Evolutionary conservation across 2,113 vertebrate genomes (phyloP), one percentile per base, ranked within the genome.

Genomic region (Cardinalis cardinalis): DNA sequence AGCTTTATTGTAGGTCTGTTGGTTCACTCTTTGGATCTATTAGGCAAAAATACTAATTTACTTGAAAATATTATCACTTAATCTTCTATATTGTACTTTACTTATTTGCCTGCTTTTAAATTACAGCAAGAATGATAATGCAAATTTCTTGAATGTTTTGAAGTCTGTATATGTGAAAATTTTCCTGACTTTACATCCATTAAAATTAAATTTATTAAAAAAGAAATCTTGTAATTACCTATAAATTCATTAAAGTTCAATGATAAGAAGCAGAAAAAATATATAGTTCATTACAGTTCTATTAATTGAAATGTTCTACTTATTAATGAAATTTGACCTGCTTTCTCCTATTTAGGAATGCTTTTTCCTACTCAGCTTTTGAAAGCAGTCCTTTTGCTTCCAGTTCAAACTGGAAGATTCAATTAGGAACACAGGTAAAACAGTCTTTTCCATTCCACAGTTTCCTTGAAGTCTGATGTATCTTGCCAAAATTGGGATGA

Each of bases 251-350:
- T 87, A 24, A 55, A 61, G 48, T 72, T 81, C 69, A 80, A 21
- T 3, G 5, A 71, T 78, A 84, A 88, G 40, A 61, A 86, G 53
- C 32, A 56, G 48, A 80, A 89, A 85, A 92, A 82, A 86, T 14
- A 43, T 29, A 82, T 18, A 25, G 48, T 88, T 87, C 75, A 80
- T 90, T 94, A 69, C 52, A 93, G 84, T 69, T 58, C 65, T 75
- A 32, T 90, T 92, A 91, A 78, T 75, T 90, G 56, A 93, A 71
- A 52, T 74, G 28, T 88, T 80, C 60, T 75, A 49, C 11, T 83
- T 90, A 72, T 38, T 89, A 88, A 89, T 63, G 85, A 91, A 84
- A 77, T 63, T 80, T 86, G 61, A 92, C 69, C 72, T 0, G 14
- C 56, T 90, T 92, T 89, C 40, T 51, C 43, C 66, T 82, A 38